Evolutionary conservation across 2,797 vertebrate species (phyloP), one percentile per base, ranked within the genome.

Genomic region (Semotilus atromaculatus): DNA sequence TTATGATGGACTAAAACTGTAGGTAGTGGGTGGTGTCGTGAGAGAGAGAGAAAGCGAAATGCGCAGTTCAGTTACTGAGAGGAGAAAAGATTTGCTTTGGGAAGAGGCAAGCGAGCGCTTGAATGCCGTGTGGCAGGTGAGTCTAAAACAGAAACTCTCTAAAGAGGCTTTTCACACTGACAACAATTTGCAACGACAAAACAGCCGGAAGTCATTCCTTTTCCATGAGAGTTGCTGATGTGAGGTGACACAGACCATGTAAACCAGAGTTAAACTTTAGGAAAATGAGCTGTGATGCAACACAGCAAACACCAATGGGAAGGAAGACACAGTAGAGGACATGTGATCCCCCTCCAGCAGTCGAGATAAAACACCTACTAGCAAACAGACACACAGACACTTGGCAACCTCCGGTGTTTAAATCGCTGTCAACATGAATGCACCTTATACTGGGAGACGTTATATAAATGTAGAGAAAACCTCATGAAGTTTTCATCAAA

Each of bases 11-110:
- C 71, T 66, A 75, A 75, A 83, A 83, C 71, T 83, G 81, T 83
- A 75, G 72, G 71, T 83, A 75, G 81, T 83, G 81, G 81, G 81
- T 55, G 81, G 81, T 83, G 72, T 83, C 72, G 71, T 75, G 71
- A 82, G 81, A 82, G 71, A 82, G 43, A 62, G 34, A 58, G 55
- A 58, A 77, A 60, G 11, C 53, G 0, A 66, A 83, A 67, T 75
- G 11, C 2, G 48, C 72, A 67, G 81, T 45, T 31, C 31, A 26
- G 62, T 68, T 68, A 68, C 45, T 8, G 72, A 83, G 72, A 67
- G n/a, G 34, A 83, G 34, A 83, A 64, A 75, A 66, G 45, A 83
- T 75, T 74, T 83, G 72, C 48, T 11, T 64, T 5, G 11, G 40
- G 76, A 79, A 36, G 43, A 66, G 60, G 51, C 43, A 21, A 53